Evolutionary conservation across 2,888 invertebrate genomes (phyloP).

Genomic region (Mamestra brassicae): DNA sequence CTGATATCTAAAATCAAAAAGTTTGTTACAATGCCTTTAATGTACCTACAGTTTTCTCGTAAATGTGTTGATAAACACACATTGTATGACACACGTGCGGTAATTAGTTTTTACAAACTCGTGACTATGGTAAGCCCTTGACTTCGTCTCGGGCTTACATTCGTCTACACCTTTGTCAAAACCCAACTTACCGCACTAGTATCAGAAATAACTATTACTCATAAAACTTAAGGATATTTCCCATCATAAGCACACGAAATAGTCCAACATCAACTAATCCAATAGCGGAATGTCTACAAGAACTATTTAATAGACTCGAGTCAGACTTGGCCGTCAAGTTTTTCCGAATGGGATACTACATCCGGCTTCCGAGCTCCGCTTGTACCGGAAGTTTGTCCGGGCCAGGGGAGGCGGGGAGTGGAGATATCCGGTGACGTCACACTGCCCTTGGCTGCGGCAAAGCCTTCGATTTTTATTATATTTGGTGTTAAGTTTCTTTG

Average conservation of each 20-base stretch:
- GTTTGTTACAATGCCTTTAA: too few species aligned
- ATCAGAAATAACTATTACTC: too few species aligned
- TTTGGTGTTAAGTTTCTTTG: slow-evolving; percentile 57
- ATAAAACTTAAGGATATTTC: too few species aligned
- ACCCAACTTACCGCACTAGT: too few species aligned
- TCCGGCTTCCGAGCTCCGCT: slow-evolving; percentile 81
- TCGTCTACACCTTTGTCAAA: too few species aligned
- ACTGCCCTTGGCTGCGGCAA: slow-evolving; percentile 70
- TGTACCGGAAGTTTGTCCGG: slow-evolving; percentile 82
- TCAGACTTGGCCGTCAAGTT: slow-evolving; percentile 72
- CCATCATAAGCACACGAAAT: neutral
- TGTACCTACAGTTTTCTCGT: too few species aligned
- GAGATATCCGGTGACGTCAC: slow-evolving; percentile 76
- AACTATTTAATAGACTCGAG: slow-evolving; percentile 67
- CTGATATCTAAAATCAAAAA: too few species aligned
- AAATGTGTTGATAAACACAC: too few species aligned
- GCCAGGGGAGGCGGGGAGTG: slow-evolving; percentile 65
- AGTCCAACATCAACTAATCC: slow-evolving; percentile 39
- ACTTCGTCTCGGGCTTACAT: too few species aligned
- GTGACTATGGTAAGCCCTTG: too few species aligned
- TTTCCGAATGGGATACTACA: slow-evolving; percentile 84
- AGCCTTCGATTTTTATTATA: slow-evolving; percentile 71
- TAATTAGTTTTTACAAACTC: too few species aligned
- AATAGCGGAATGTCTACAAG: slow-evolving; percentile 53
- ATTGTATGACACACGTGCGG: too few species aligned